Evolutionary conservation across 2,113 vertebrate genomes (phyloP).

Genomic region (Rostratula benghalensis): DNA sequence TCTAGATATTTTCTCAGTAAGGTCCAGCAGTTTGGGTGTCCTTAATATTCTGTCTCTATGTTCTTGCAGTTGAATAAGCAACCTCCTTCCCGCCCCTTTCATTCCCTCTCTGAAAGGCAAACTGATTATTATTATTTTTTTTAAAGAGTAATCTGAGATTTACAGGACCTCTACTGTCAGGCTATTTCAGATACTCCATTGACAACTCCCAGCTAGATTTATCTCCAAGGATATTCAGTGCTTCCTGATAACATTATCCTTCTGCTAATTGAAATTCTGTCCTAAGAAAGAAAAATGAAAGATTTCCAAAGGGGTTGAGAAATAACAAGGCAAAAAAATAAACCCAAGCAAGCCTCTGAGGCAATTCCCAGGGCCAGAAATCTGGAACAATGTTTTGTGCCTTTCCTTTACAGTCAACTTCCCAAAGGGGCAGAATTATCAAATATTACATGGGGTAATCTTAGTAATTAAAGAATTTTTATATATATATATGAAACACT

Average conservation of each 20-base stretch:
- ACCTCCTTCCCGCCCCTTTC: not conserved
- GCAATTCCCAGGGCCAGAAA: not conserved
- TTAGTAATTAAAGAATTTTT: not conserved
- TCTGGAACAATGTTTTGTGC: not conserved
- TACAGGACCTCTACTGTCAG: not conserved
- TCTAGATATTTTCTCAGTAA: not conserved
- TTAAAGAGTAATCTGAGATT: not conserved
- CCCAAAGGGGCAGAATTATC: not conserved
- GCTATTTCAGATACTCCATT: not conserved
- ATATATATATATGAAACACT: not conserved
- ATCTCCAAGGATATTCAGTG: not conserved
- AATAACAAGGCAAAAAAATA: not conserved
- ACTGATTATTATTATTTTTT: not conserved
- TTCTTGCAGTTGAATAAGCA: not conserved
- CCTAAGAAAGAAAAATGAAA: not conserved
- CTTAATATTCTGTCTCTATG: not conserved
- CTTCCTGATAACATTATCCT: slow-evolving; percentile 9
- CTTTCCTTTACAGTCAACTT: not conserved
- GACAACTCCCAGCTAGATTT: slow-evolving; percentile 22
- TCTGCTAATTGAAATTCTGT: slow-evolving; percentile 39
- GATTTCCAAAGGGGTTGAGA: not conserved
- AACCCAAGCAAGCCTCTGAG: not conserved
- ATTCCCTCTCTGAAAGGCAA: not conserved
- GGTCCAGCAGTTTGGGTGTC: not conserved
- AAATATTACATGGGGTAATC: not conserved